Conservation (phyloP, 1,140 invertebrate genomes). For the Atta texana region DNA sequence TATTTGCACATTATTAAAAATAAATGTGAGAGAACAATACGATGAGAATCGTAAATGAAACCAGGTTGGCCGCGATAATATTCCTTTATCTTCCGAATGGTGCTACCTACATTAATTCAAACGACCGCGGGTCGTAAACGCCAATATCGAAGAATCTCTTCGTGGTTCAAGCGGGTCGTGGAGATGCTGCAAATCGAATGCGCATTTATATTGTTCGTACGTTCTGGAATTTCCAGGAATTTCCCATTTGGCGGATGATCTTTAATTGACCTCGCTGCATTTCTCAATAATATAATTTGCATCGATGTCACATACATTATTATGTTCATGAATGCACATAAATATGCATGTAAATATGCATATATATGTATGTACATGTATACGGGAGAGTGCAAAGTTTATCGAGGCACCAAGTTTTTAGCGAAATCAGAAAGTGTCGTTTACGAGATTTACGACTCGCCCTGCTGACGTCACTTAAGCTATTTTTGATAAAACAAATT, state of each 20-base stretch:
- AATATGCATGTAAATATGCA: too few species aligned
- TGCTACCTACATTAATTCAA: slow-evolving; percentile 54
- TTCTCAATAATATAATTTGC: slow-evolving; percentile 33
- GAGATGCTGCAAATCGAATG: slow-evolving; percentile 57
- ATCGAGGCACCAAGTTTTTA: slow-evolving; percentile 29
- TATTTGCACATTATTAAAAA: not conserved
- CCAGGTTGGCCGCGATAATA: slow-evolving; percentile 34
- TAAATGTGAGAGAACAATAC: not conserved
- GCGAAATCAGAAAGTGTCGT: slow-evolving; percentile 41
- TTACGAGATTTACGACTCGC: slow-evolving; percentile 27
- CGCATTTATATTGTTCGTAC: slow-evolving; percentile 58
- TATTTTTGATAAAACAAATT: slow-evolving; percentile 25
- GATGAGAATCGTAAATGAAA: slow-evolving; percentile 23
- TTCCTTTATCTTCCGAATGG: slow-evolving; percentile 50
- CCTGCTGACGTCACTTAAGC: not conserved
- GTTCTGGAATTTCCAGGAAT: slow-evolving; percentile 53
- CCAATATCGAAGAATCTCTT: slow-evolving; percentile 54
- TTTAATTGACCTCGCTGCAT: slow-evolving; percentile 65
- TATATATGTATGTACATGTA: too few species aligned
- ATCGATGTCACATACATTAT: not conserved
- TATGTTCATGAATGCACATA: not conserved
- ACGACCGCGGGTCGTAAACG: slow-evolving; percentile 14
- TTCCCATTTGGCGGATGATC: slow-evolving; percentile 22
- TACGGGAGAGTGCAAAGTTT: slow-evolving; percentile 15
- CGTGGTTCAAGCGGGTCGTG: slow-evolving; percentile 11